Percentiles rank a stretch among this genome's conserved stretches.
Conservation (phyloP, 2,113 vertebrate genomes). For the Holacanthus passer region DNA sequence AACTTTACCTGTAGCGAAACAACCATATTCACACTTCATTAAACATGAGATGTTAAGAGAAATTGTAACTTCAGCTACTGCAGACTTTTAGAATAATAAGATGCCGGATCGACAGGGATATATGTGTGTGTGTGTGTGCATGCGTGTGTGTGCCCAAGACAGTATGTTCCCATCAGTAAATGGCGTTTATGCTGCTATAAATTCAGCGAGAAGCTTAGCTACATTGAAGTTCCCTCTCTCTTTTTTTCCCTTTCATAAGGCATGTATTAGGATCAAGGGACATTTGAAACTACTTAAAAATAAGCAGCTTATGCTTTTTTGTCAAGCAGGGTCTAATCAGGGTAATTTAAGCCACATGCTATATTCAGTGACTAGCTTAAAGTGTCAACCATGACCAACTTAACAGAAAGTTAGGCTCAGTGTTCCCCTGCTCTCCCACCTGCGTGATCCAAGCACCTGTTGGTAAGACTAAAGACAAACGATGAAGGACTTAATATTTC, state of each 20-base stretch:
- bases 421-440: conserved; percentile 39
- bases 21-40: neutral
- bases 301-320: conserved; percentile 81
- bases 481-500: neutral
- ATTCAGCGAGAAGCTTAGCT: conserved; percentile 60
- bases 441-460: conserved; percentile 57
- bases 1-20: neutral
- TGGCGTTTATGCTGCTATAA: conserved; percentile 40
- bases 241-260: conserved; percentile 45
- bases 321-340: conserved; percentile 75
- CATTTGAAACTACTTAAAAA: conserved; percentile 78
- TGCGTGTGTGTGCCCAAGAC: conserved; percentile 2
- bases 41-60: conserved; percentile 9
- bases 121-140: neutral
- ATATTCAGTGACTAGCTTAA: conserved; percentile 69
- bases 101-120: conserved; percentile 10
- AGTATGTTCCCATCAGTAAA: conserved; percentile 43
- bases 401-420: conserved; percentile 66
- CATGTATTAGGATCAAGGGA: conserved; percentile 72
- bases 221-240: conserved; percentile 39
- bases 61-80: conserved; percentile 5
- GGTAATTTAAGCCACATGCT: conserved; percentile 77
- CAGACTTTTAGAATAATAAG: conserved; percentile 22
- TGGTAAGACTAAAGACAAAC: conserved; percentile 46
- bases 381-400: conserved; percentile 77